phyloP scores from a whole-genome alignment of 2,888 invertebrate species.

The Zaprionus obscuricornis region DNA sequence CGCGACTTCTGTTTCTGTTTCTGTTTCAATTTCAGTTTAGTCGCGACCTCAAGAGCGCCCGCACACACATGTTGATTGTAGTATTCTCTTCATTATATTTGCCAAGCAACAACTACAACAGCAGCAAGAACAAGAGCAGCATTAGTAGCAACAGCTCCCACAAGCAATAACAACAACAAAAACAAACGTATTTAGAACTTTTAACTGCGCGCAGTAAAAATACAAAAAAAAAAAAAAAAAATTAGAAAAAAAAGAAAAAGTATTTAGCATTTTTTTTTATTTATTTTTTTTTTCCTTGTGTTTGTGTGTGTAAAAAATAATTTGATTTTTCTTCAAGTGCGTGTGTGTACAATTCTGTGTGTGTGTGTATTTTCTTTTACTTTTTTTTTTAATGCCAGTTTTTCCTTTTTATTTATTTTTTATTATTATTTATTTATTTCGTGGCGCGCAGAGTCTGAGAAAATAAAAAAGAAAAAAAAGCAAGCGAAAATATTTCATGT shows the following conservation, averaged over 20 bases:
- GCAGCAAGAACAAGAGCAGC: slow-evolving; percentile 4
- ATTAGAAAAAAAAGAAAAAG: too few relatives aligned
- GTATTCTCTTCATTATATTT: slow-evolving; percentile 7
- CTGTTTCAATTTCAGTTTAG: slow-evolving; percentile 73
- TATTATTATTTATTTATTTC: slow-evolving; percentile 1
- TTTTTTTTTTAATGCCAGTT: too few relatives aligned
- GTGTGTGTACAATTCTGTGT: slow-evolving; percentile 1
- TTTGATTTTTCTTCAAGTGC: slow-evolving; percentile 1
- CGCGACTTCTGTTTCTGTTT: slow-evolving; percentile 5
- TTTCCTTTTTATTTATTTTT: slow-evolving; percentile 1
- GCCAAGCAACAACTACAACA: slow-evolving; percentile 15
- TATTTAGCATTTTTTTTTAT: too few relatives aligned
- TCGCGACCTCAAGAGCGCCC: slow-evolving; percentile 73
- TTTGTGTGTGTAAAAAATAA: too few relatives aligned
- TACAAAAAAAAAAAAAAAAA: neutral
- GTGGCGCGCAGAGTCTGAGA: neutral
- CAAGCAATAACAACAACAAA: slow-evolving; percentile 1
- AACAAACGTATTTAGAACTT: too few relatives aligned
- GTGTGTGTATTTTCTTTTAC: too few relatives aligned
- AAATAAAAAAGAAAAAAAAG: slow-evolving; percentile 3
- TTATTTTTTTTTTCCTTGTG: too few relatives aligned
- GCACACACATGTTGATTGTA: slow-evolving; percentile 76
- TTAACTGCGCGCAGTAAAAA: neutral
- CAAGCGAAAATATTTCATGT: too few relatives aligned
- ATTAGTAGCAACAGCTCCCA: neutral